Evolutionary conservation across 2,888 invertebrate species (phyloP).

Genomic region (Latrodectus elegans): DNA sequence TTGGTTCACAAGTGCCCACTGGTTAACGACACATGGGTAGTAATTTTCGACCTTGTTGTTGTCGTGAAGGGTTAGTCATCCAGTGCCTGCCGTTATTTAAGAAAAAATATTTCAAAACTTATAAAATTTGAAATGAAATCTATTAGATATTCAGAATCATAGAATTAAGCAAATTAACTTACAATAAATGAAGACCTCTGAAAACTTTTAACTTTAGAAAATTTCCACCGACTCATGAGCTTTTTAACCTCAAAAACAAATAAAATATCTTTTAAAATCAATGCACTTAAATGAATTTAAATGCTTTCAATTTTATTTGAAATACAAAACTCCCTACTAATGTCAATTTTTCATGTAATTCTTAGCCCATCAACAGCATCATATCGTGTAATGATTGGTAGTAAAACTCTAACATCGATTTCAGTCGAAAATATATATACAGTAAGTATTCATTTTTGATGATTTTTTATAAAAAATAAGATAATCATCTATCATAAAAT

Average conservation of each 20-base stretch:
- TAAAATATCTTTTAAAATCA: not conserved
- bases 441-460: conserved; percentile 17
- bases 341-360: not conserved
- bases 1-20: no score
- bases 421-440: conserved; percentile 30
- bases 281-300: not conserved
- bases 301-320: not conserved
- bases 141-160: no score
- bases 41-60: no score
- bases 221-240: not conserved
- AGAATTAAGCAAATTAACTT: no score
- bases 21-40: no score
- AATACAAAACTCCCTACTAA: not conserved
- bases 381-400: conserved; percentile 52
- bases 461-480: not conserved
- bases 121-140: no score
- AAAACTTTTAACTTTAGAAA: not conserved
- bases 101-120: no score
- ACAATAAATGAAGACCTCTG: no score
- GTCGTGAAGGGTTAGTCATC: no score
- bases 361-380: conserved; percentile 28
- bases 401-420: conserved; percentile 16
- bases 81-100: no score
- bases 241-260: not conserved
- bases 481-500: no score